Conservation (phyloP, 2,888 invertebrate species). For the Penaeus monodon region DNA sequence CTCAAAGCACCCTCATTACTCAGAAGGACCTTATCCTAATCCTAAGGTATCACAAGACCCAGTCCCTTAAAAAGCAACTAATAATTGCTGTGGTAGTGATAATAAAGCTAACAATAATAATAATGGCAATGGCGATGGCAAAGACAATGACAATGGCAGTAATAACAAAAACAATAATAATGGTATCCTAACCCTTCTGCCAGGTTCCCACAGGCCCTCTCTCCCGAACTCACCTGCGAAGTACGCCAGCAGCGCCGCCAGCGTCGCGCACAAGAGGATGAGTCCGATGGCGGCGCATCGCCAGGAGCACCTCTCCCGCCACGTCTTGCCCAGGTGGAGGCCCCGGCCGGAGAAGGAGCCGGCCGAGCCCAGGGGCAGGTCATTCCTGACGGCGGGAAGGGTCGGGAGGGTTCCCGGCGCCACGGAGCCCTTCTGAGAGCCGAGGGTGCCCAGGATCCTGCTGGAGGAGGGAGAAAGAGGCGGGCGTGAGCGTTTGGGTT, state of each 20-base stretch:
- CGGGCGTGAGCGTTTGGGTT: background rate
- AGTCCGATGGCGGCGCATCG: conserved; percentile 94
- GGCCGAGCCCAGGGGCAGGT: conserved; percentile 58
- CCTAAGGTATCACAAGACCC: too few species aligned
- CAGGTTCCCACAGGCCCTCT: too few species aligned
- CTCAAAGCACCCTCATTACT: too few species aligned
- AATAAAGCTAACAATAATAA: too few species aligned
- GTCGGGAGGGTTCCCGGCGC: conserved; percentile 47
- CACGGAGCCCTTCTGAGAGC: conserved; percentile 53
- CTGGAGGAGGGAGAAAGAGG: background rate
- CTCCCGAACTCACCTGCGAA: conserved; percentile 85
- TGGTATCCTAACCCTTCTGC: too few species aligned
- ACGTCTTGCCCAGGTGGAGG: conserved; percentile 88
- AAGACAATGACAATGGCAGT: too few species aligned
- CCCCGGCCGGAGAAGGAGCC: conserved; percentile 60
- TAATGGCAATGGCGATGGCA: too few species aligned
- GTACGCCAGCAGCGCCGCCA: conserved; percentile 93
- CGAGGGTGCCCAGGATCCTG: conserved; percentile 55
- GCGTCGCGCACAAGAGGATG: conserved; percentile 88
- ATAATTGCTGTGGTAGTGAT: too few species aligned
- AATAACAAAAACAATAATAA: too few species aligned
- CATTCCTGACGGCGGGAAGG: conserved; percentile 49
- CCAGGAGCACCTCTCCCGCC: conserved; percentile 95
- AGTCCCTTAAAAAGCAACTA: too few species aligned
- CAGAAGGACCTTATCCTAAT: too few species aligned